Evolutionary conservation across 2,113 vertebrate genomes (phyloP), one percentile per base, ranked within the genome.

Genomic region (Phylloscopus trochilus): DNA sequence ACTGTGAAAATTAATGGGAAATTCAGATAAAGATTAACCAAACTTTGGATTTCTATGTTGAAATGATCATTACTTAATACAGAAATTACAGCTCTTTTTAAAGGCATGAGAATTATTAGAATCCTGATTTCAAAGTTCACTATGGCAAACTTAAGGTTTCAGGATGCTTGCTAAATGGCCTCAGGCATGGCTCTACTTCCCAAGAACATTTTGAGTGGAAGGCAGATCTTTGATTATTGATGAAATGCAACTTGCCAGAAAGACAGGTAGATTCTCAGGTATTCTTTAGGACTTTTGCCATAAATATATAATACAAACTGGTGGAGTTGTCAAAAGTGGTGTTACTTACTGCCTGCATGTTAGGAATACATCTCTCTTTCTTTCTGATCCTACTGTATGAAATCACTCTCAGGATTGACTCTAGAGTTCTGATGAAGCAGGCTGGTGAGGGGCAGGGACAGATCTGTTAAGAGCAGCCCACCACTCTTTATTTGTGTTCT

Each of bases 331-430:
- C 17, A 37, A 66, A 83, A 39, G 22, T 7, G 11, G 20, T 72
- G 9, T 28, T 55, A 53, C 20, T 86, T 80, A 16, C 19, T 77
- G 31, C 10, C 41, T 79, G 31, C 39, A 12, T 1, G 0, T 76
- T 59, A 62, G 19, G 35, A 83, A 63, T 27, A 15, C 12, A 30
- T 35, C 28, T 13, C 3, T 47, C 11, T 68, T 80, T 41, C 16
- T 70, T 41, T 26, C n/a, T 5, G 18, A 4, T 4, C 5, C 13
- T 10, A 4, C 22, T 33, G 15, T 5, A 16, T 21, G 43, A 79
- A 84, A 22, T 51, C 35, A n/a, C 39, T 63, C n/a, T 1, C 13
- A 35, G 26, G 56, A 82, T 4, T 0, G 1, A 3, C 18, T 59
- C 56, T 4, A n/a, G 31, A 68, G 30, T 6, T 90, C 24, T 37